Percentiles rank a stretch among this genome's conserved stretches.
Conservation (phyloP, 2,113 vertebrate species). For the Capra hircus region DNA sequence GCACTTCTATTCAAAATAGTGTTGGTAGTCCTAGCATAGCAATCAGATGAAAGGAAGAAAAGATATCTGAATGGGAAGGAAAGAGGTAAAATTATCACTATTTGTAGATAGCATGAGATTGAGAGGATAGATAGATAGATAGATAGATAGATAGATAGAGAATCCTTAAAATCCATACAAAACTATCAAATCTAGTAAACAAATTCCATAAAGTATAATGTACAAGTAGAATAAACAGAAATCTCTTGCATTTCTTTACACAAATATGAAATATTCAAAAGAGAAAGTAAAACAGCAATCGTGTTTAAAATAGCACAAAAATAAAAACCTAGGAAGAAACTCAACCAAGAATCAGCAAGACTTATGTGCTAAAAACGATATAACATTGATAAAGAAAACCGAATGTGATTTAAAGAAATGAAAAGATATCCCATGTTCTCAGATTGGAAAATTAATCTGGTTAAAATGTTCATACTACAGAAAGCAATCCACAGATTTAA, state of each 20-base stretch:
- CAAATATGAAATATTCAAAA: background rate
- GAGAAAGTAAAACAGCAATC: background rate
- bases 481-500: background rate
- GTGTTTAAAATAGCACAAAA: background rate
- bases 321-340: background rate
- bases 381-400: background rate
- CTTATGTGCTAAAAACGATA: background rate
- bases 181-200: background rate
- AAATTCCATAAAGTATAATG: background rate
- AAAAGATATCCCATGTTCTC: background rate
- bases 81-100: background rate
- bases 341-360: background rate
- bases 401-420: background rate
- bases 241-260: background rate
- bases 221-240: background rate
- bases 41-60: background rate
- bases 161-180: background rate
- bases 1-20: background rate
- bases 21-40: background rate
- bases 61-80: background rate
- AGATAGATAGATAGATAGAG: background rate
- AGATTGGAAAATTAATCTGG: background rate
- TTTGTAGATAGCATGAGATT: background rate
- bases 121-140: background rate
- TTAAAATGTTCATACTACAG: background rate